phyloP scores from a whole-genome alignment of 1,140 invertebrate species.

The Hyposmocoma kahamanoa region DNA sequence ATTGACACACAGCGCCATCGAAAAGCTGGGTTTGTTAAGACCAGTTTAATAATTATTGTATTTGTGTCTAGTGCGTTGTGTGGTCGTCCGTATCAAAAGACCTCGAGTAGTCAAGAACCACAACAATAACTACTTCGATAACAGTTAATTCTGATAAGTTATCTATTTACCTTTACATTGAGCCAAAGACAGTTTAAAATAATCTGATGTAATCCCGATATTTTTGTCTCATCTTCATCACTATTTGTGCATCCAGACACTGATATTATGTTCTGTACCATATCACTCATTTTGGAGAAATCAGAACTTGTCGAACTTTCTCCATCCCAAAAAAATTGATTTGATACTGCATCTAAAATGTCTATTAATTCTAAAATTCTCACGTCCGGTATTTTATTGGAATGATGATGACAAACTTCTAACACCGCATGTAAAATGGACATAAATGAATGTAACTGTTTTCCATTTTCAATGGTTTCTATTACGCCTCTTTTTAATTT shows the following conservation, averaged over 20 bases:
- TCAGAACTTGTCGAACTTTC: conserved; percentile 54
- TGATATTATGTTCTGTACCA: conserved; percentile 63
- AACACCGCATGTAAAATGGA: conserved; percentile 37
- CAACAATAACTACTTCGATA: too few species aligned
- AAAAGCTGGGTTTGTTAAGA: too few species aligned
- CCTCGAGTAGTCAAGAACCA: too few species aligned
- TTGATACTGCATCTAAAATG: conserved; percentile 37
- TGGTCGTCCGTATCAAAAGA: too few species aligned
- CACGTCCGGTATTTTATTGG: conserved; percentile 23
- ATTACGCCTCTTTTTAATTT: conserved; percentile 35
- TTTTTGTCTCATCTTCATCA: conserved; percentile 41
- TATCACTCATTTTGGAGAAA: conserved; percentile 75
- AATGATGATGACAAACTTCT: conserved; percentile 29
- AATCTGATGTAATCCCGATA: conserved; percentile 79
- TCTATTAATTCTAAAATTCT: conserved; percentile 34
- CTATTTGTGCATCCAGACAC: conserved; percentile 38
- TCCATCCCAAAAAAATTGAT: conserved; percentile 48
- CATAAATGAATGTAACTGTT: conserved; percentile 55
- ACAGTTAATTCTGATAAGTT: too few species aligned
- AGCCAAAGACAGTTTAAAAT: conserved; percentile 85
- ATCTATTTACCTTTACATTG: conserved; percentile 80
- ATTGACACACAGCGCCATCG: too few species aligned
- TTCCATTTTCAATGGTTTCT: conserved; percentile 51
- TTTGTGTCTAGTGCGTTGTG: too few species aligned
- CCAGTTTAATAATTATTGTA: too few species aligned